A percentile compares a stretch with the other conserved stretches of the same genome.
Evolutionary conservation across 2,113 vertebrate species (phyloP).

Genomic region (Poeciliopsis prolifica): DNA sequence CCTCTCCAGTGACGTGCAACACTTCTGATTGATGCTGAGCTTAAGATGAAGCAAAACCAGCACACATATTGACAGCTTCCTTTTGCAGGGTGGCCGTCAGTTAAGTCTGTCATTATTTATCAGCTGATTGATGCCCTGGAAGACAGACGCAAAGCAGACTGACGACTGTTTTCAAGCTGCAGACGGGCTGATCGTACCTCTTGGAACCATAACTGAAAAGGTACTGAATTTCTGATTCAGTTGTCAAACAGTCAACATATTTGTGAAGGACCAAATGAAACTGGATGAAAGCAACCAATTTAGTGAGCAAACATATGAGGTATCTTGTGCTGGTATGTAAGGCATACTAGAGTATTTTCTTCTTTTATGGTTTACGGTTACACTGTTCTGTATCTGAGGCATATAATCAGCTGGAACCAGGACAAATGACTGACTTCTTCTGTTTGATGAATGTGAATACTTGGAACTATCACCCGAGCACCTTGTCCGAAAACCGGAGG

Average conservation of each 20-base stretch:
- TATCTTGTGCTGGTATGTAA: not conserved
- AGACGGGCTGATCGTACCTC: not conserved
- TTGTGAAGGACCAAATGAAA: not conserved
- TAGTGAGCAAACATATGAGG: not conserved
- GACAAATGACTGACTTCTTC: constrained; percentile 6
- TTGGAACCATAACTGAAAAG: not conserved
- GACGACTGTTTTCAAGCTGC: not conserved
- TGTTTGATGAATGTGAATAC: constrained; percentile 3
- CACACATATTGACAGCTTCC: constrained; percentile 46
- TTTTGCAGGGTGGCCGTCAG: constrained; percentile 40
- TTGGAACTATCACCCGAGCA: not conserved
- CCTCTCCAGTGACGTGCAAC: constrained; percentile 17
- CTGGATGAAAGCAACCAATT: not conserved
- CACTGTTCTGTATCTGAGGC: not conserved
- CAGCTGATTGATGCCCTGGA: constrained; percentile 64
- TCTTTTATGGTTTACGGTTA: not conserved
- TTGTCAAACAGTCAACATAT: constrained; percentile 2
- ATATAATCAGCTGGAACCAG: not conserved
- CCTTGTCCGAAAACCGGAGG: not conserved
- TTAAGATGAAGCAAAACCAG: constrained; percentile 54
- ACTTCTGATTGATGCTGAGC: constrained; percentile 23
- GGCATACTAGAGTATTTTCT: not conserved
- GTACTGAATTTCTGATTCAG: not conserved
- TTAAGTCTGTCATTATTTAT: constrained; percentile 70
- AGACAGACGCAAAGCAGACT: not conserved